Evolutionary conservation across 1,140 invertebrate species (phyloP).

Genomic region (Drosophila suzukii): DNA sequence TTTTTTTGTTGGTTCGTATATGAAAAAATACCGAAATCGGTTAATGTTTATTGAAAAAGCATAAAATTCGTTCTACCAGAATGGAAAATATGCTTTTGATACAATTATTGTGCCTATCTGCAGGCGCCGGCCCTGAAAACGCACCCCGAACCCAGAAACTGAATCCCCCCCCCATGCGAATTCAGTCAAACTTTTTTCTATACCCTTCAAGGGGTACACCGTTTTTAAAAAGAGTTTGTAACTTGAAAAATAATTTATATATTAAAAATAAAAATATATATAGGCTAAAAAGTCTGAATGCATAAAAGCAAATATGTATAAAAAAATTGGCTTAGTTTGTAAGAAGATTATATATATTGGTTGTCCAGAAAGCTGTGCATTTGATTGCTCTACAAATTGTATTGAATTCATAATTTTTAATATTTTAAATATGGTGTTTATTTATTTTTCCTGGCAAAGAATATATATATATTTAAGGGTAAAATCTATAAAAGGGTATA

Average conservation of each 20-base stretch:
- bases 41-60: slow-evolving; percentile 85
- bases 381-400: no score
- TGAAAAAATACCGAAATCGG: slow-evolving; percentile 84
- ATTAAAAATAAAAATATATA: no score
- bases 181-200: slow-evolving; percentile 29
- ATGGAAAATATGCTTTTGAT: slow-evolving; percentile 85
- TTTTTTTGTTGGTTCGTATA: slow-evolving; percentile 47
- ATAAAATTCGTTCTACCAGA: slow-evolving; percentile 85
- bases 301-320: not conserved
- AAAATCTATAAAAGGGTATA: not conserved
- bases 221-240: not conserved
- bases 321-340: no score
- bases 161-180: slow-evolving; percentile 47
- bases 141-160: slow-evolving; percentile 54
- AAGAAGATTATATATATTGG: no score
- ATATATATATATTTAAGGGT: no score
- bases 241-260: no score
- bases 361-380: no score
- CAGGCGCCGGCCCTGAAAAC: slow-evolving; percentile 60
- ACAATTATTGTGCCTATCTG: slow-evolving; percentile 84
- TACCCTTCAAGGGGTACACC: not conserved
- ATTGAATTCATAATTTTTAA: no score
- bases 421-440: no score
- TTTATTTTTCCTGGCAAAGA: no score
- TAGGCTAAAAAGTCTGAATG: no score